phyloP scores from a whole-genome alignment of 2,113 vertebrate genomes.

The Tenrec ecaudatus region DNA sequence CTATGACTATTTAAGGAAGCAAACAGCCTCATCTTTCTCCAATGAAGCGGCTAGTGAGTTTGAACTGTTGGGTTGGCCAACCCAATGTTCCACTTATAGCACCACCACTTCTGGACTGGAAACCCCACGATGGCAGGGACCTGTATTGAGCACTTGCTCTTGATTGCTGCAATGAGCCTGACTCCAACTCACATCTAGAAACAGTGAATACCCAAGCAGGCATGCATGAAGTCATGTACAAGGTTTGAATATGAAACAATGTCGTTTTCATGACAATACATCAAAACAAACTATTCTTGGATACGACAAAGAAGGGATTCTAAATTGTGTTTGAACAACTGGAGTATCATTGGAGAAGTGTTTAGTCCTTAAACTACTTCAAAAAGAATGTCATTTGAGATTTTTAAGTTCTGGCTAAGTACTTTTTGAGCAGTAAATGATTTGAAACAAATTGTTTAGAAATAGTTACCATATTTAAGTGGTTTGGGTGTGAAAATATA shows the following conservation, averaged over 20 bases:
- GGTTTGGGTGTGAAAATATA: neutral
- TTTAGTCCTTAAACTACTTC: constrained; percentile 36
- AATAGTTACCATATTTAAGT: constrained; percentile 36
- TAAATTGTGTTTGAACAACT: constrained; percentile 18
- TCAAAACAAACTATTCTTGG: neutral
- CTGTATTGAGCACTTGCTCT: neutral
- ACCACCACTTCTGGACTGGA: neutral
- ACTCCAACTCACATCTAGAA: neutral
- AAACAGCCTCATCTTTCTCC: no score
- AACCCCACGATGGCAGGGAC: neutral
- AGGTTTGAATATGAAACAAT: neutral
- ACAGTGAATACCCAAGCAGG: fast-evolving
- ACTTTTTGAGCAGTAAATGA: neutral
- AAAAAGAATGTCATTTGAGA: constrained; percentile 31
- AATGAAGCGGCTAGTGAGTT: no score
- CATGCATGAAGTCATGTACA: neutral
- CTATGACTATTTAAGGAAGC: no score
- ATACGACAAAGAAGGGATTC: neutral
- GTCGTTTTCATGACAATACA: neutral
- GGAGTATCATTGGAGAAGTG: neutral
- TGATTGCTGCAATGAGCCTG: neutral
- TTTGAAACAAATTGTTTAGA: no score
- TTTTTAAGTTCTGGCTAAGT: constrained; percentile 20
- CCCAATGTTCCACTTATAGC: no score
- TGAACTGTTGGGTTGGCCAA: no score